A percentile compares a stretch with the other conserved stretches of the same genome.
Conservation (phyloP, 2,797 vertebrate genomes). For the Sebastes kiyomatsui region DNA sequence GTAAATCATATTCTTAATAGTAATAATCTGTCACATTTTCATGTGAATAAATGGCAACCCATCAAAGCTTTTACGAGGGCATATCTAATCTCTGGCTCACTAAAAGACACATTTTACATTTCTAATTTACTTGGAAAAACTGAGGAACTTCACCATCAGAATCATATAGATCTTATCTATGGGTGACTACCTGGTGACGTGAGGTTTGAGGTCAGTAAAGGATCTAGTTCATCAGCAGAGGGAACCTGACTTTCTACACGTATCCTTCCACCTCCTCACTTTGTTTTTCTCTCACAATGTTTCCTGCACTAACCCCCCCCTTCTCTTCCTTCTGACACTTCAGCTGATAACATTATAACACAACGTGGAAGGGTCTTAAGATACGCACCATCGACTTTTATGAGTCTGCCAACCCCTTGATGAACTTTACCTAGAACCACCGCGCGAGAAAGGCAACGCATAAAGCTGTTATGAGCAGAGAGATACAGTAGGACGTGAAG, state of each 20-base stretch:
- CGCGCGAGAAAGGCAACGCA: constrained; percentile 6
- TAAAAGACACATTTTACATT: background rate
- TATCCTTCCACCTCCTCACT: constrained; percentile 13
- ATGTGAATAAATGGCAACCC: background rate
- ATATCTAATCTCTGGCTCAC: background rate
- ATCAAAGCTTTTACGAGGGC: background rate
- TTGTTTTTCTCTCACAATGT: background rate
- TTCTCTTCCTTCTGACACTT: constrained; percentile 39
- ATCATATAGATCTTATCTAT: background rate
- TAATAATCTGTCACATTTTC: background rate
- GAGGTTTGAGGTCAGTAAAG: background rate
- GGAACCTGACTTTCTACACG: constrained; percentile 34
- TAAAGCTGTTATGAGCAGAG: background rate
- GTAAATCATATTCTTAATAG: background rate
- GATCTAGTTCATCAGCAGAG: constrained; percentile 33
- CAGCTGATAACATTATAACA: constrained; percentile 63
- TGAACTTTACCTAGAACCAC: constrained; percentile 70
- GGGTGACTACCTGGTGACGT: background rate
- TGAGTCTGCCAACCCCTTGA: constrained; percentile 75
- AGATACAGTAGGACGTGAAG: background rate
- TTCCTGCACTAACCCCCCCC: background rate
- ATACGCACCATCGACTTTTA: constrained; percentile 77
- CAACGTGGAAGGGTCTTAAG: constrained; percentile 50
- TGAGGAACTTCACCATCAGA: background rate
- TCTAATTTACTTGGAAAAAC: background rate